phyloP scores from a whole-genome alignment of 1,140 invertebrate species.

The Maniola jurtina region DNA sequence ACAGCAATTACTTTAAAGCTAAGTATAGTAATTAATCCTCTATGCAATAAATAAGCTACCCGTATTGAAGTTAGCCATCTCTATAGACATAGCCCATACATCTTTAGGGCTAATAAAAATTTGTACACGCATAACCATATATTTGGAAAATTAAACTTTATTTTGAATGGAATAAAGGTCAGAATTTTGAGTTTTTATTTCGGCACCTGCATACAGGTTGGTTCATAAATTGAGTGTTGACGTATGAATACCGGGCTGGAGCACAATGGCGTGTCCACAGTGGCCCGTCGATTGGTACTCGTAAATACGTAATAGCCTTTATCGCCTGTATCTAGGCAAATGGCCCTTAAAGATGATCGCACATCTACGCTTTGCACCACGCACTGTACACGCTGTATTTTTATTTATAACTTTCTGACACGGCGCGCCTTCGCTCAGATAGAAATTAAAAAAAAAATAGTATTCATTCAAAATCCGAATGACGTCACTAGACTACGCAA shows the following conservation, averaged over 20 bases:
- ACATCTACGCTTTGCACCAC: neutral
- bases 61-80: slow-evolving; percentile 46
- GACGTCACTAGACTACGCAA: too few relatives aligned
- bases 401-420: too few relatives aligned
- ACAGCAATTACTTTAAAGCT: slow-evolving; percentile 57
- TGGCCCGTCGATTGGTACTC: slow-evolving; percentile 33
- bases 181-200: slow-evolving; percentile 9
- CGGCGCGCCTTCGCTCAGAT: too few relatives aligned
- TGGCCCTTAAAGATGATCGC: slow-evolving; percentile 19
- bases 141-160: slow-evolving; percentile 30
- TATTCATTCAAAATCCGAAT: too few relatives aligned
- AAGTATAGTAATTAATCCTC: slow-evolving; percentile 56
- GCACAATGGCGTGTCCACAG: slow-evolving; percentile 58
- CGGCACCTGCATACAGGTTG: slow-evolving; percentile 8
- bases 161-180: slow-evolving; percentile 19
- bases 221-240: slow-evolving; percentile 64
- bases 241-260: slow-evolving; percentile 61
- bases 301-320: slow-evolving; percentile 51
- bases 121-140: slow-evolving; percentile 17
- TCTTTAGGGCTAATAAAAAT: slow-evolving; percentile 34
- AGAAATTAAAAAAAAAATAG: too few relatives aligned
- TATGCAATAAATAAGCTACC: slow-evolving; percentile 58
- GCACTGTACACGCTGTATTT: too few relatives aligned
- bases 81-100: slow-evolving; percentile 32
- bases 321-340: slow-evolving; percentile 46